Evolutionary conservation across 2,888 invertebrate genomes (phyloP), one percentile per base, ranked within the genome.

Genomic region (Rhopalosiphum nymphaeae): DNA sequence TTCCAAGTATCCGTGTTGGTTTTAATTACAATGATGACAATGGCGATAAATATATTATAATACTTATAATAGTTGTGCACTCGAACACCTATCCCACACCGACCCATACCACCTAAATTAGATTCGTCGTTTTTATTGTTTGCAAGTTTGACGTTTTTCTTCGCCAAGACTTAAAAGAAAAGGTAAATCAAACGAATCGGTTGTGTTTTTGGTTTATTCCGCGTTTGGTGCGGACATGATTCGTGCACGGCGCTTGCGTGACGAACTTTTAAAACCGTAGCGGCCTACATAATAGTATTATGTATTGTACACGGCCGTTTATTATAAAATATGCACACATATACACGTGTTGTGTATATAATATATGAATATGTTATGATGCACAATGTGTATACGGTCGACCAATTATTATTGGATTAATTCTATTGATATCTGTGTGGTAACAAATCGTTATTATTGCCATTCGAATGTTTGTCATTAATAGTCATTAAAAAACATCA

Each of bases 181-280:
- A 11, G 11, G 29, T 26, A 11, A 44, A 86, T 86, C n/a, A 44
- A 85, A 85, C 11, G 25, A 85, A 56, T 25, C n/a, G 7, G 61
- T 49, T 25, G 57, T 84, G 29, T 57, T 92, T 92, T 53, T 44
- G 42, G 88, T 88, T 88, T 88, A n/a, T 42, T 88, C 67, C 5
- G 88, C 86, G 61, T 49, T 86, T 29, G 86, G 36, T 4, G 92
- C 92, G 53, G 92, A 78, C 92, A 53, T 78, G 92, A 88, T 78
- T 16, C 87, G 36, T 29, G 42, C 67, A 67, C 53, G 5, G 88
- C 92, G 92, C 92, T 78, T 92, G 92, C 92, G 92, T 13, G 92
- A 92, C 92, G 92, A 92, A 92, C 92, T 92, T 88, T 92, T 92
- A 67, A 88, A 92, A 88, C 92, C 26, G 26, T 13, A n/a, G 29